Evolutionary conservation across 2,113 vertebrate species (phyloP), one percentile per base, ranked within the genome.

Genomic region (Erpornis zantholeuca): DNA sequence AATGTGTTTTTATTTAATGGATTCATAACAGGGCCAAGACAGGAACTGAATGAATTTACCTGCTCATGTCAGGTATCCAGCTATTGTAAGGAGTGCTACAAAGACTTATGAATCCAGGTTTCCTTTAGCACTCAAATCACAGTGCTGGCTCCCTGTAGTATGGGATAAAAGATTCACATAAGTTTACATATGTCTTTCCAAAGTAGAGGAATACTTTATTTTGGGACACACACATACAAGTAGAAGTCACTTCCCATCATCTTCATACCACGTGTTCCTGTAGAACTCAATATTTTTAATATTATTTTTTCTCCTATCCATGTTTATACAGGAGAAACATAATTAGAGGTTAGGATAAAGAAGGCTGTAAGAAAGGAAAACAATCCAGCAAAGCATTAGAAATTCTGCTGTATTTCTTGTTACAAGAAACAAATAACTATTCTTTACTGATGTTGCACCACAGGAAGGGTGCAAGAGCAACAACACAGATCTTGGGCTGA

Each of bases 271-370:
- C 71, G 54, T 63, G 24, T 84, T 89, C 28, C 49, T 76, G 49
- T 49, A 95, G 36, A 91, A 57, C 61, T 53, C 31, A 31, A 11
- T 82, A 79, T 79, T 75, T 91, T 57, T 69, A 61, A 87, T 72
- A 21, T 24, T 44, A 82, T 70, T 70, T 59, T 84, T 83, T 28
- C 23, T 76, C 38, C 50, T 49, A 22, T 53, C 29, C 35, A 12
- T 68, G 66, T 77, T 96, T 90, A 88, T 40, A 76, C 27, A 82
- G 35, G 36, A 72, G 52, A 92, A 82, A 45, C 50, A 9, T 93
- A 90, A 94, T 97, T 94, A 96, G 53, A 91, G 33, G 70, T 79
- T 92, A 68, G 73, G 40, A 87, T 85, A 69, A 87, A 94, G 79
- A 54, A 61, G 35, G 10, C 12, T 82, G 6, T 65, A 94, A 86